A percentile compares a stretch with the other conserved stretches of the same genome.
These are phyloP conservation scores for Cryptophagus acutangulus DNA, from an alignment of 2,888 invertebrate genomes.

Conservation along the genomic window DNA sequence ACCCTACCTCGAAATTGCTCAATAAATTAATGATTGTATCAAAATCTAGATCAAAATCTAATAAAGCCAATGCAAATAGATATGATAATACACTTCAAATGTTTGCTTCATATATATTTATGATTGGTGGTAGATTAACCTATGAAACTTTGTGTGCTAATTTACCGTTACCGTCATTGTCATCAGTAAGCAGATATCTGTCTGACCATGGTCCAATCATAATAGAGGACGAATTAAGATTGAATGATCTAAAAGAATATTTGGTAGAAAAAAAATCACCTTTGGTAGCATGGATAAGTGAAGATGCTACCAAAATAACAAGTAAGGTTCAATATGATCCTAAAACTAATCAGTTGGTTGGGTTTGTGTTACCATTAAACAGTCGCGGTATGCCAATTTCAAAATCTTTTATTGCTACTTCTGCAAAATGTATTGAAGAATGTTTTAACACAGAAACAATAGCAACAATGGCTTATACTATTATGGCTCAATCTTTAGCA, in stretches of 20 bases:
- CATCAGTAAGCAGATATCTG: constrained; percentile 18
- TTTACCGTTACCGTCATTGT: constrained; percentile 20
- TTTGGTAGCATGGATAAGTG: constrained; percentile 21
- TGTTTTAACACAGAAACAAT: constrained; percentile 1
- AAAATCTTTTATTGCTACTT: constrained; percentile 7
- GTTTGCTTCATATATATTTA: constrained; percentile 14
- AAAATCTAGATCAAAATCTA: background rate
- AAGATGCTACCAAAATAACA: constrained; percentile 27
- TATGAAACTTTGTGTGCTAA: constrained; percentile 25
- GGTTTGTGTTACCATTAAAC: constrained; percentile 25
- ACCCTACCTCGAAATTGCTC: background rate
- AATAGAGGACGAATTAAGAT: constrained; percentile 26
- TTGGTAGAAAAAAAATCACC: constrained; percentile 19
- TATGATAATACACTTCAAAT: background rate
- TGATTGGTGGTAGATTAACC: constrained; percentile 19
- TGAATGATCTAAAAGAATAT: constrained; percentile 18
- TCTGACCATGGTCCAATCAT: constrained; percentile 13
- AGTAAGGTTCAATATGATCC: constrained; percentile 20
- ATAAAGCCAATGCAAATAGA: background rate
- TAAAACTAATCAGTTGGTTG: constrained; percentile 25
- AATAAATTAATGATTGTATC: background rate
- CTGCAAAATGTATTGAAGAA: background rate
- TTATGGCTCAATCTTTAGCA: constrained; percentile 19
- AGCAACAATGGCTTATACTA: constrained; percentile 19
- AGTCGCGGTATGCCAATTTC: constrained; percentile 13